Base-by-base conservation (phyloP, 2,888 invertebrate species). In the Microplitis manilae region DNA sequence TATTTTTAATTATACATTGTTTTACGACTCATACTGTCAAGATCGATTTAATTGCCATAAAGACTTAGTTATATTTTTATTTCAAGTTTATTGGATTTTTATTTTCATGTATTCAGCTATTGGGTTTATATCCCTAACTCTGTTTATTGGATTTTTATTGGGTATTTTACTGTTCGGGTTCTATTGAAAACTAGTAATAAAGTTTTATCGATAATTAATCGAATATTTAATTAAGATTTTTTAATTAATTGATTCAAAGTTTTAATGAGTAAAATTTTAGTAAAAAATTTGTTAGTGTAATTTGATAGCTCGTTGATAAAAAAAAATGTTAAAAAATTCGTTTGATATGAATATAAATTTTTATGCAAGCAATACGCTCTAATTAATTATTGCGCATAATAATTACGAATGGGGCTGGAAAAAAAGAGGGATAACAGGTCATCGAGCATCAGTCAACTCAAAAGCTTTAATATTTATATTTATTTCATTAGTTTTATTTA, bases 401-500 rank as follows among this genome's bases (percentile, higher is more conserved):
- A 6, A 71, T 61, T 30, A 59, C 59, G 20, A 20, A 69, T 9
- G 13, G 17, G 20, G 20, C 15, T 69, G 50, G 59, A 69, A 50
- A 69, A 20, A 41, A 76, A 68, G 72, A 68, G 72, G 64, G 72
- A 64, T 78, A 41, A 76, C 62, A 62, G 62, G 62, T 72, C 71
- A 72, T 61, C 61, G 71, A 72, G 61, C 71, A 61, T 60, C 70
- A 60, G 38, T 71, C 17, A 20, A 59, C 38, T 60, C 20, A 17
- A 30, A 30, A 71, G 20, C 71, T 59, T 61, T 59, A 38, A 76
- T 68, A 59, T 59, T 62, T 62, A 62, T 62, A 50, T 62, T 15
- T 15, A 62, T 62, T 62, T 62, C 17, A 62, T 30, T 30, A 30
- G 4, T 30, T 30, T 30, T 30, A 30, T 30, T 30, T 4, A 30